phyloP scores from a whole-genome alignment of 2,888 invertebrate species.

The Apotomis betuletana region DNA sequence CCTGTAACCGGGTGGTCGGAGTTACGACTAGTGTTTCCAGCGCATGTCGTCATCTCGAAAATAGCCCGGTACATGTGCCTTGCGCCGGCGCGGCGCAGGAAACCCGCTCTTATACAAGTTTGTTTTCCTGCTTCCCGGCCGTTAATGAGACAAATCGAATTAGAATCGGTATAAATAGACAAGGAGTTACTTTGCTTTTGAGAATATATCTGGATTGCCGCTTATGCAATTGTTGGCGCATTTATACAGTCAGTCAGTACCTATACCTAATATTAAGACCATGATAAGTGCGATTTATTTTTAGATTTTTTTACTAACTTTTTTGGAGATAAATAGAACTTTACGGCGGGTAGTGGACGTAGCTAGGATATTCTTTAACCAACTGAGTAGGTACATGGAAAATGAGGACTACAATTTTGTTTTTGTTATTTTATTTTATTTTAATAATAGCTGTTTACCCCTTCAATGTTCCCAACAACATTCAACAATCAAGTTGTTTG shows the following conservation, averaged over 20 bases:
- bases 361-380: too few species aligned
- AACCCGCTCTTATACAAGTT: constrained; percentile 57
- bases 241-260: neutral
- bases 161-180: constrained; percentile 14
- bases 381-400: too few species aligned
- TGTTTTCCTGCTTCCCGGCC: constrained; percentile 45
- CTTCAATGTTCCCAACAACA: too few species aligned
- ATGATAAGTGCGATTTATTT: too few species aligned
- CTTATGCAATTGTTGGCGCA: neutral
- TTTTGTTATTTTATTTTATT: too few species aligned
- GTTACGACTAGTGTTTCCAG: constrained; percentile 48
- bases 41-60: constrained; percentile 55
- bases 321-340: too few species aligned
- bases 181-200: neutral
- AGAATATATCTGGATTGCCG: neutral
- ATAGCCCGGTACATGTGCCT: constrained; percentile 53
- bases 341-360: too few species aligned
- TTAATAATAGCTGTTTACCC: too few species aligned
- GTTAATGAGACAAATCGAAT: constrained; percentile 30
- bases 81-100: constrained; percentile 53
- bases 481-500: too few species aligned
- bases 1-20: constrained; percentile 28
- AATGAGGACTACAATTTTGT: too few species aligned
- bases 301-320: too few species aligned
- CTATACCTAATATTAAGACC: too few species aligned